Base-by-base conservation (phyloP, 2,797 vertebrate genomes). In the Octomys mimax region DNA sequence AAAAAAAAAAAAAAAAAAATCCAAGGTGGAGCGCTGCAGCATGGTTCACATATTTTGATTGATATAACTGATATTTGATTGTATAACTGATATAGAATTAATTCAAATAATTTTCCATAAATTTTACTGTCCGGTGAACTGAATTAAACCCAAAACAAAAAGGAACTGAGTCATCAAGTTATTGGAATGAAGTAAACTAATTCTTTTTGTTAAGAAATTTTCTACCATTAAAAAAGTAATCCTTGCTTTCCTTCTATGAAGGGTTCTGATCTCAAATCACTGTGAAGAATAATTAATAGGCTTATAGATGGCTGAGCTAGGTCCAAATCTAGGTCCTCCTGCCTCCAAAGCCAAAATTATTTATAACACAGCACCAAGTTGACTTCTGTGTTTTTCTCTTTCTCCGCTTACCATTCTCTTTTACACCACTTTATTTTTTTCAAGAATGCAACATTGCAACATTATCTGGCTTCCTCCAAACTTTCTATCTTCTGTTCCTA, bases 271-370 rank as follows among this genome's bases (percentile, higher is more conserved):
- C 24, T 31, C n/a, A 73, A 52, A 80, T 92, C 49, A 68, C 22
- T 61, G 59, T 21, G 22, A 87, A 75, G 70, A 89, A 92, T 75
- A 70, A 33, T 90, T 84, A 79, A 90, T 42, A 46, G 79, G 21
- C 26, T 79, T 79, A 46, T 18, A 24, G 61, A 46, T 4, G 42
- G 54, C 66, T 79, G 54, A 80, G 4, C 13, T 92, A 57, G 33
- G n/a, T 33, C 83, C 21, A 1, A 7, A 61, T 77, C 42, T n/a
- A 36, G 52, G 5, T 42, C 46, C 80, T 91, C 83, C 73, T 75
- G 19, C 83, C 3, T 87, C 46, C 36, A 75, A 93, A 93, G 33
- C 24, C 33, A n/a, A 78, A 46, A 39, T 78, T 89, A 73, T 36
- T 79, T 39, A 7, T 2, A 57, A 39, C 33, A 80, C 12, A 5